These are phyloP conservation scores for Glyptemys insculpta DNA, from an alignment of 2,797 vertebrate species.

Conservation along the genomic window DNA sequence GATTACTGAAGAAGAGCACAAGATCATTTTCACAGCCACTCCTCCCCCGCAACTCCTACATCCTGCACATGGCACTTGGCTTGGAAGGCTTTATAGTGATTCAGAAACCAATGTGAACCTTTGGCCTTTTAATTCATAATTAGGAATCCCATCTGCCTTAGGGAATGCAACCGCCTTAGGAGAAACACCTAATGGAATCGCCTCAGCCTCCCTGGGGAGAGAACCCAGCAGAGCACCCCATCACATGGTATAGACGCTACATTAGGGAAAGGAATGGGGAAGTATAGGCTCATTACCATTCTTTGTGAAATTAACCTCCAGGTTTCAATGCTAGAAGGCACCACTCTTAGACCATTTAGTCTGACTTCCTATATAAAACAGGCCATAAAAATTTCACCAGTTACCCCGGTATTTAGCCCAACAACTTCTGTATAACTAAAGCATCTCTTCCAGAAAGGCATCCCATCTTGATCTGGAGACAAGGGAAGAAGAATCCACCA, in stretches of 20 bases:
- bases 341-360: not conserved
- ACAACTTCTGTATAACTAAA: not conserved
- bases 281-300: not conserved
- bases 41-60: not conserved
- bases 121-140: not conserved
- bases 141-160: not conserved
- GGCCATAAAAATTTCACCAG: not conserved
- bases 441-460: not conserved
- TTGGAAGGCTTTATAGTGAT: not conserved
- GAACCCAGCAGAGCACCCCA: not conserved
- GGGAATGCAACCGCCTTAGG: rapidly evolving
- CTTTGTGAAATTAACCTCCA: not conserved
- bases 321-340: rapidly evolving
- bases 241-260: rapidly evolving
- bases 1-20: constrained; percentile 5
- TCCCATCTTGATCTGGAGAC: not conserved
- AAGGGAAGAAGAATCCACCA: not conserved
- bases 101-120: not conserved
- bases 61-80: not conserved
- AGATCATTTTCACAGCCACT: not conserved
- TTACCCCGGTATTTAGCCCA: not conserved
- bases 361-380: no score
- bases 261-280: not conserved
- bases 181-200: not conserved
- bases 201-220: not conserved